Base-by-base conservation (phyloP, 1,140 invertebrate genomes). In the Thaumetopoea pityocampa region DNA sequence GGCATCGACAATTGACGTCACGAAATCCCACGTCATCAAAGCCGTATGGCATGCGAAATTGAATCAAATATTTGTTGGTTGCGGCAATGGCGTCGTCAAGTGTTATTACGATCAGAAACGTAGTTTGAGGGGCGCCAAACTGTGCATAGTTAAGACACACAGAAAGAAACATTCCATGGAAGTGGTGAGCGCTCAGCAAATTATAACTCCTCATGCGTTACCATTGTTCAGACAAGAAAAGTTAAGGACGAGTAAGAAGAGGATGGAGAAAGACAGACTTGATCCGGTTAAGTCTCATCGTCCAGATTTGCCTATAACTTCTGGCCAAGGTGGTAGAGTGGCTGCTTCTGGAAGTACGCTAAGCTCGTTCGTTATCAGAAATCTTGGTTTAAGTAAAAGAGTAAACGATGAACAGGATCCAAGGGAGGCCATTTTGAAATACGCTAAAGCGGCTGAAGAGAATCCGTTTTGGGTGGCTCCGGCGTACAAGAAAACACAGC, bases 401-500 rank as follows among this genome's bases (percentile, higher is more conserved):
- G 94, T 98, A 9, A 93, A 98, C 54, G 96, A 98, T 64, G 97
- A 98, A 81, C 95, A 98, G 62, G 97, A 99, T 88, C 97, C 98
- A 0, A 88, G 98, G 35, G 96, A 97, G 64, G 97, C 97, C 3
- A 98, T 99, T 63, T 85, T 99, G n/a, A 93, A 96, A 51, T 98
- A 93, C 85, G 98, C 98, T 0, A 97, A 99, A 77, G 96, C 97
- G 15, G 98, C 98, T 0, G 96, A 90, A 30, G 94, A 98, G 73
- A 97, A 99, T 89, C 98, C 98, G 0, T 98, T 96, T 69, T 99
- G 96, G 96, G 94, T 98, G 23, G 90, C 94, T 0, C 96, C 95
- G 0, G 96, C 96, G 4, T 98, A 98, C 71, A 89, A 90, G 29
- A 93, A 91, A 46, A 96, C 93, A 1, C 94, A 97, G 58, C 94